phyloP scores from a whole-genome alignment of 2,888 invertebrate genomes.

The Escarpia spicata region DNA sequence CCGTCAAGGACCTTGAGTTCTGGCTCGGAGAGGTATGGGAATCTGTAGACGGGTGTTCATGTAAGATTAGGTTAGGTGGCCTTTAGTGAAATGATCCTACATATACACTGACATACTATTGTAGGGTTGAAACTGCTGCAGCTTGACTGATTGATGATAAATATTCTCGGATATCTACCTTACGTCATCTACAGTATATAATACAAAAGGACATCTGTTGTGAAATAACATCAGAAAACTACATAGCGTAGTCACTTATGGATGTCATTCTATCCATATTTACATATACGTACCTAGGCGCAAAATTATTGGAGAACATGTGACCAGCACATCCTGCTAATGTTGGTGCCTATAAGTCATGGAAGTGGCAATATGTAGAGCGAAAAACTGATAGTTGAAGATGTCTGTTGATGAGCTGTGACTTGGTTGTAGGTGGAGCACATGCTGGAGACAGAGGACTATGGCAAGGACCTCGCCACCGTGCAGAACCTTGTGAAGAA shows the following conservation, averaged over 20 bases:
- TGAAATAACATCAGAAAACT: too few species aligned
- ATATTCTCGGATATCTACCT: too few species aligned
- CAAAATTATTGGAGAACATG: too few species aligned
- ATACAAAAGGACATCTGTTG: too few species aligned
- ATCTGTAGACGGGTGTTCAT: neutral
- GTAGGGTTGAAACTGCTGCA: too few species aligned
- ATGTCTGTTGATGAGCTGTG: neutral
- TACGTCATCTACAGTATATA: too few species aligned
- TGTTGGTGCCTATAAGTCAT: too few species aligned
- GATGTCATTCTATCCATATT: too few species aligned
- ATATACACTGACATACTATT: neutral
- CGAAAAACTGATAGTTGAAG: neutral
- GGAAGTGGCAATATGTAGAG: neutral
- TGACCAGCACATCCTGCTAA: too few species aligned
- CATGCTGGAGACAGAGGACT: slow-evolving; percentile 92
- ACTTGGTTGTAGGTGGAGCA: slow-evolving; percentile 74
- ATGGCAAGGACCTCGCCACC: slow-evolving; percentile 96
- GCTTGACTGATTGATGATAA: too few species aligned
- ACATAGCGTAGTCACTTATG: too few species aligned
- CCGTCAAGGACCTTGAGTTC: slow-evolving; percentile 97
- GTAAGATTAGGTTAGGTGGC: neutral
- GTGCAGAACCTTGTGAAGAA: slow-evolving; percentile 92
- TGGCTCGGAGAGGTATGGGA: slow-evolving; percentile 93
- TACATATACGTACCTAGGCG: too few species aligned
- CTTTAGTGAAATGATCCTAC: neutral